A percentile compares a stretch with the other conserved stretches of the same genome.
These are phyloP conservation scores for Halictus rubicundus DNA, from an alignment of 1,140 invertebrate genomes.

Conservation along the genomic window DNA sequence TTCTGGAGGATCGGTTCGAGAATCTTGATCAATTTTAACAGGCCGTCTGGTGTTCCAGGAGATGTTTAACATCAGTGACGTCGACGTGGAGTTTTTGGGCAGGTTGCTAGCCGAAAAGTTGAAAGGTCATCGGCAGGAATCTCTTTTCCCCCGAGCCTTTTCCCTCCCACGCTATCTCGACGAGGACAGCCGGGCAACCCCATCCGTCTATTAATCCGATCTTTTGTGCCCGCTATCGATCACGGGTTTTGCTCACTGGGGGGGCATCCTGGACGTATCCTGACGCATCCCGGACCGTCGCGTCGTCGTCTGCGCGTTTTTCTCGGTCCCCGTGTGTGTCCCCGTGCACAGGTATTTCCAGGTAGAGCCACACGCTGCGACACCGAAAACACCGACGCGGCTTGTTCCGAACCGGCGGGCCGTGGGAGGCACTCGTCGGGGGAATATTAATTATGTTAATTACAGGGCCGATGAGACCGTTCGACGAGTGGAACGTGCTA, in stretches of 20 bases:
- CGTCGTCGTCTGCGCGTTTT: conserved; percentile 6
- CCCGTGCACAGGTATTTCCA: conserved; percentile 53
- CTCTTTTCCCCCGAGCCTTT: not conserved
- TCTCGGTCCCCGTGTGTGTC: conserved; percentile 15
- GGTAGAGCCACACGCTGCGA: conserved; percentile 71
- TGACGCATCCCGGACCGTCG: not conserved
- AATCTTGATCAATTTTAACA: too few species aligned
- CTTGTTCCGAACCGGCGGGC: conserved; percentile 46
- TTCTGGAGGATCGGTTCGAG: too few species aligned
- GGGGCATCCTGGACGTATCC: conserved; percentile 38
- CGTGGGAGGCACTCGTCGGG: conserved; percentile 70
- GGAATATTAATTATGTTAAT: conserved; percentile 66
- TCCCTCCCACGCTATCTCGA: conserved; percentile 13
- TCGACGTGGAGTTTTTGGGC: not conserved
- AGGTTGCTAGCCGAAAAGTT: not conserved
- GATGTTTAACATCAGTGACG: not conserved
- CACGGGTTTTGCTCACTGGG: conserved; percentile 55
- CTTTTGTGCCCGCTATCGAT: conserved; percentile 69
- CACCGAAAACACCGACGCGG: conserved; percentile 42
- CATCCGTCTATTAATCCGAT: conserved; percentile 71
- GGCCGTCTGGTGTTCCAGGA: not conserved
- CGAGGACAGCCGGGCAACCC: conserved; percentile 45
- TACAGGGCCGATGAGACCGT: conserved; percentile 46
- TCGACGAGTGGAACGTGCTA: conserved; percentile 44
- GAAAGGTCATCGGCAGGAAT: conserved; percentile 25